Evolutionary conservation across 92 coral and sea anemone species (phyloP), one percentile per base, ranked within the genome.

Genomic region (Actinostola sp.): DNA sequence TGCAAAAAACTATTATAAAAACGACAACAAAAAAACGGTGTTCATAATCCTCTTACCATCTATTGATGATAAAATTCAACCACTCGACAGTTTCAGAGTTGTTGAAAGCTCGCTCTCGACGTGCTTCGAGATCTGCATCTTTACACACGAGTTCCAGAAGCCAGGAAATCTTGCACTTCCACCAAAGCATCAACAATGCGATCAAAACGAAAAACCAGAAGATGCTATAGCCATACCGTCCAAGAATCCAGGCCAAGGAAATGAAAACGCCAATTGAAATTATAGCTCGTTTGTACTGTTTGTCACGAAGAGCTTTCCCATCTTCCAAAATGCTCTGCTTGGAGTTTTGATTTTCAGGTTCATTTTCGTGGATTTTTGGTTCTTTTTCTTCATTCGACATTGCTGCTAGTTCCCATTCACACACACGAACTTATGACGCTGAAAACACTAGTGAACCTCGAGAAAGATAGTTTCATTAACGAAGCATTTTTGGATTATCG

Each of bases 51-150:
- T 26, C 91, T 82, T 32, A 90, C 97, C 97, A 90, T 83, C 97
- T 71, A 46, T 90, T 90, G 8, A 90, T 71, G 41, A 90, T 73
- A 42, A 90, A 90, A 63, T 90, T 90, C 49, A 90, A 61, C 97
- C 97, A 90, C 64, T 90, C 97, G 2, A 80, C 92, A 8, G 97
- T 90, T 63, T 90, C 97, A 10, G 87, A 70, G 72, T 87, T 72
- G 23, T 75, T 59, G 81, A 87, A 67, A 8, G 97, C 92, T 50
- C 71, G 43, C 31, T 75, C 79, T 63, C 92, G 59, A 15, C 81
- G 85, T 10, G 62, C 88, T 31, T 90, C 82, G 11, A 83, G 34
- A 32, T 87, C 97, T 0, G 92, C 97, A 72, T 83, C 76, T 60
- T 75, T 82, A 16, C 79, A 73, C 10, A 87, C 89, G 34, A 85